Evolutionary conservation across 2,113 vertebrate genomes (phyloP), one percentile per base, ranked within the genome.

Genomic region (Dipodomys merriami): DNA sequence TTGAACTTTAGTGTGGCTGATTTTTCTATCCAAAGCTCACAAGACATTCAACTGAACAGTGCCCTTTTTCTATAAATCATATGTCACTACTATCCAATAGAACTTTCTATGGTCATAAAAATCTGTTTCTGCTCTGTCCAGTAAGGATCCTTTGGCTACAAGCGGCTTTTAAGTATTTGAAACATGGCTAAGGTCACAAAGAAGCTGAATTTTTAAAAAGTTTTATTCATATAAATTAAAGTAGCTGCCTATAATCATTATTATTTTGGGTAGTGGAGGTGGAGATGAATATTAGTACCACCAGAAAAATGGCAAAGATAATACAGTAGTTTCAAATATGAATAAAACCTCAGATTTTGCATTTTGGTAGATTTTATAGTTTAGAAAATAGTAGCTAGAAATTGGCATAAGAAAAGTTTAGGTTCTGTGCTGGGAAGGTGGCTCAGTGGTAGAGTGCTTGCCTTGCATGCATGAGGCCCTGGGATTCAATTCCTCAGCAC

Each of bases 1-100:
- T 92, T 93, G 49, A 96, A 94, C 92, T 82, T 93, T 85, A 92
- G 18, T 53, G 5, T 72, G 62, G 74, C 81, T 91, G 39, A 57
- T 91, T 88, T 92, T 93, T 88, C 57, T 89, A 73, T 83, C 80
- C 72, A 18, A 53, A 62, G 85, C 62, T 86, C 35, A 89, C 25
- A 68, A 60, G 74, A 18, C 27, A 60, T 84, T 92, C 62, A 78
- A 79, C 72, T 77, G 1, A 46, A 35, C 71, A 68, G 29, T 29
- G 11, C 44, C 30, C 23, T 11, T 49, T 87, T 57, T 90, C 64
- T 82, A 30, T 85, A 76, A 76, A 65, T 7, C 19, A 62, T 19
- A 65, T 13, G 35, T 72, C 35, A 74, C 3, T 69, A 33, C 10
- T 68, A 10, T 33, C 16, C 49, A 30, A 12, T 8, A 84, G 30